Evolutionary conservation across 2,797 vertebrate species (phyloP).

Genomic region (Scolopax bukidnonensis): DNA sequence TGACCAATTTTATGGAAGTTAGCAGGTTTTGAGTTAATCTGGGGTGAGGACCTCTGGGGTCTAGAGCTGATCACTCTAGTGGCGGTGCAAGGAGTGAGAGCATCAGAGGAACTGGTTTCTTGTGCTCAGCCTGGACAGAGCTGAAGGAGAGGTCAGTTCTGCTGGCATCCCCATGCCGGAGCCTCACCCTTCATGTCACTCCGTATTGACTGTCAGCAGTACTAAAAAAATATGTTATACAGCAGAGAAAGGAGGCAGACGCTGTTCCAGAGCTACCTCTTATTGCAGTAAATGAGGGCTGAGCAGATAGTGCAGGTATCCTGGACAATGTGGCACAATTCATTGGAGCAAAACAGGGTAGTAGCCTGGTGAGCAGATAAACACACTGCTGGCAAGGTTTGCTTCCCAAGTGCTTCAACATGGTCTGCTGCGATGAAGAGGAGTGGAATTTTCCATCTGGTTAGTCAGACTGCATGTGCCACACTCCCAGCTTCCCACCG

Average conservation of each 20-base stretch:
- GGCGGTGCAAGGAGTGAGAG: neutral
- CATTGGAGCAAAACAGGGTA: neutral
- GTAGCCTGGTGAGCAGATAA: neutral
- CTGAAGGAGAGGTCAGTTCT: neutral
- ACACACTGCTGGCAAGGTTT: neutral
- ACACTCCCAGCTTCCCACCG: neutral
- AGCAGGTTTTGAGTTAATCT: neutral
- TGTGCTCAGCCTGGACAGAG: neutral
- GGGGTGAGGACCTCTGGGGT: neutral
- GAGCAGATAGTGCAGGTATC: neutral
- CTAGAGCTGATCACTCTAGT: neutral
- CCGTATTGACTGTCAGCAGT: neutral
- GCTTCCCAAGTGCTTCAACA: neutral
- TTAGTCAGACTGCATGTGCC: neutral
- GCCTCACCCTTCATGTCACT: neutral
- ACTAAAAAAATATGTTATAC: neutral
- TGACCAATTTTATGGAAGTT: neutral
- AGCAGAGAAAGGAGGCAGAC: neutral
- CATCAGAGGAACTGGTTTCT: neutral
- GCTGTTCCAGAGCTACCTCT: neutral
- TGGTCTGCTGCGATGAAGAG: neutral
- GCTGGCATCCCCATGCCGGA: neutral
- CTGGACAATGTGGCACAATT: neutral
- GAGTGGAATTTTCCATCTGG: conserved; percentile 63
- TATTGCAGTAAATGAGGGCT: neutral